Base-by-base conservation (phyloP, 2,797 vertebrate genomes). In the Ispidina lecontei region DNA sequence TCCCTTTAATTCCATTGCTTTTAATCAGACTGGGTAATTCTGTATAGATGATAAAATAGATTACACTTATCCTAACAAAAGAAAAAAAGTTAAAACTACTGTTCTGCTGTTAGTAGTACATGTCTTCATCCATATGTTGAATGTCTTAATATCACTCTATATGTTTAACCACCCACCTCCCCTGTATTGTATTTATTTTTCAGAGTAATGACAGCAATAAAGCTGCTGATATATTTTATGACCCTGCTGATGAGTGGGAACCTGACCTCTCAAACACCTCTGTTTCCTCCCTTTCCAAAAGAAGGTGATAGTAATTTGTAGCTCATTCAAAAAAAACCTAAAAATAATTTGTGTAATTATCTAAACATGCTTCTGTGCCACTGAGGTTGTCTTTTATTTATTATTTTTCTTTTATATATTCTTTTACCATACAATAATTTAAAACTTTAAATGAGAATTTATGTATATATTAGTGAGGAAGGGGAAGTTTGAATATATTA, bases 211-310 rank as follows among this genome's bases (percentile, higher is more conserved):
- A 96, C 47, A 87, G 93, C 90, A 96, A 94, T 93, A 98, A 97
- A 97, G 97, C 98, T 96, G 98, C 98, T 70, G 98, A 99, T 62
- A 96, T 99, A 84, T 99, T 99, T 98, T 99, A 99, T 91, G 98
- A 98, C 93, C 99, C 99, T 65, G 97, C 97, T 95, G 99, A 99
- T 97, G 98, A 99, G 90, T 99, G 99, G 99, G 99, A 99, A 84
- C 98, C 98, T 84, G 99, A 99, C 97, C 95, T 99, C 96, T 98
- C 98, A 43, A 97, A 96, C 71, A 96, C 97, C 43, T 98, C 98
- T 1, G 51, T 97, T 65, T 98, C 98, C 41, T 98, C 97, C 26
- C 97, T 99, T 91, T 99, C 99, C 89, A 98, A 98, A 69, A 98
- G 98, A 96, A 99, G 99, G 99, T 99, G 98, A 94, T 81, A 31